Evolutionary conservation across 2,888 invertebrate genomes (phyloP), one percentile per base, ranked within the genome.

Genomic region (Kryphioiulus occultus): DNA sequence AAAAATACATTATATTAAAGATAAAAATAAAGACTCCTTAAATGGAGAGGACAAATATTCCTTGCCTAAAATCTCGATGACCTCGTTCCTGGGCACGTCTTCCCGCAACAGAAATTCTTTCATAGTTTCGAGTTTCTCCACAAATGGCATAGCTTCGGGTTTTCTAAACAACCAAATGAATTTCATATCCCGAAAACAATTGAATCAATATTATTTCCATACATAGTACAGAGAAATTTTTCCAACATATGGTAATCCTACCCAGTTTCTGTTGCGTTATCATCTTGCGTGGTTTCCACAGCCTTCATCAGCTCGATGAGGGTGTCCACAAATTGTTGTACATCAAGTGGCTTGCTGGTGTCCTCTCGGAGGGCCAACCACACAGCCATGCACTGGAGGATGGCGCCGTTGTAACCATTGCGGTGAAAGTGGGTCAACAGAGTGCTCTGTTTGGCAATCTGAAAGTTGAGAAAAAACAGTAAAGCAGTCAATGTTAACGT

Each of bases 341-440:
- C 90, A 91, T 95, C 92, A 9, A 94, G 91, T 93, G 93, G 35
- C 93, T 93, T 92, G 85, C 85, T 30, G 30, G 89, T 53, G 26
- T 90, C 88, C 19, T 86, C 85, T 4, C 88, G 86, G 17, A 91
- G 89, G 2, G 91, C 92, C 68, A 91, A 89, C 35, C 91, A 89
- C 3, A 93, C 91, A 22, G 92, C 92, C 47, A 91, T 87, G 59
- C 89, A 90, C 86, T 93, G 92, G 2, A 93, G 89, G 7, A 92
- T 89, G 5, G 93, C 92, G 7, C 93, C 93, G 88, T 91, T 90
- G 88, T 92, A 91, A 0, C 92, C 93, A 35, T 91, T 89, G 9
- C 89, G 89, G 90, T 93, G 91, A 0, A 92, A 90, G 91, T 96
- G 96, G 7, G 96, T 96, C 17, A 96, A 91, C 90, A 92, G 90